phyloP scores from a whole-genome alignment of 2,113 vertebrate genomes.

The Urocitellus parryii region DNA sequence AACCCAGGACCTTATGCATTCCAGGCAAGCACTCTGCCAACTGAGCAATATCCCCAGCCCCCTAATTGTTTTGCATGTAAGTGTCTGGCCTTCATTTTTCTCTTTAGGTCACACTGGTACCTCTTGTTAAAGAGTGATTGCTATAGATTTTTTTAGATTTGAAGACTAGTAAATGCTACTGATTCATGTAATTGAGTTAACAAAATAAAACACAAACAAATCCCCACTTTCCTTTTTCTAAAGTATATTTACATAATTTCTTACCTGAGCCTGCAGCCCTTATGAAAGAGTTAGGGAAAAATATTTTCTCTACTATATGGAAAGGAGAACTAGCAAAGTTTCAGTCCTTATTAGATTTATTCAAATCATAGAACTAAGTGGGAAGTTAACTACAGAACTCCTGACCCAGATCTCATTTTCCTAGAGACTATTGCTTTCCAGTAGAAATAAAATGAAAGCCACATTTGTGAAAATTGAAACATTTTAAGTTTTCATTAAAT shows the following conservation, averaged over 20 bases:
- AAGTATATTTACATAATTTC: conserved; percentile 27
- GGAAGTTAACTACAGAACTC: not conserved
- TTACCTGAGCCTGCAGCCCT: not conserved
- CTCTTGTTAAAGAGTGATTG: conserved; percentile 27
- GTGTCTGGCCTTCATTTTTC: conserved; percentile 6
- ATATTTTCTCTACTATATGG: conserved; percentile 15
- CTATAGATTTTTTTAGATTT: conserved; percentile 11
- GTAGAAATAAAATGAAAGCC: not conserved
- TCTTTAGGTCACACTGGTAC: not conserved
- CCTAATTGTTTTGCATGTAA: not conserved
- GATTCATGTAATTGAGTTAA: conserved; percentile 29
- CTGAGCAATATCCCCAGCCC: no score
- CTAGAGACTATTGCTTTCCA: not conserved
- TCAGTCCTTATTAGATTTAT: not conserved
- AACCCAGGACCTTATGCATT: no score
- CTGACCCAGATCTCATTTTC: conserved; percentile 7
- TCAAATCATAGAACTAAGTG: not conserved
- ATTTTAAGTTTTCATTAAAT: conserved; percentile 36
- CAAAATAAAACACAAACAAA: not conserved
- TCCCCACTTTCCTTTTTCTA: not conserved
- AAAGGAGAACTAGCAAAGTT: not conserved
- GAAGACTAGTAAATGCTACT: conserved; percentile 29
- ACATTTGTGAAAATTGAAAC: not conserved
- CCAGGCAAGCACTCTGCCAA: no score
- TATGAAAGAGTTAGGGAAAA: not conserved